Conservation (phyloP, 2,797 vertebrate genomes). For the Microctenopoma stevenorrisi region DNA sequence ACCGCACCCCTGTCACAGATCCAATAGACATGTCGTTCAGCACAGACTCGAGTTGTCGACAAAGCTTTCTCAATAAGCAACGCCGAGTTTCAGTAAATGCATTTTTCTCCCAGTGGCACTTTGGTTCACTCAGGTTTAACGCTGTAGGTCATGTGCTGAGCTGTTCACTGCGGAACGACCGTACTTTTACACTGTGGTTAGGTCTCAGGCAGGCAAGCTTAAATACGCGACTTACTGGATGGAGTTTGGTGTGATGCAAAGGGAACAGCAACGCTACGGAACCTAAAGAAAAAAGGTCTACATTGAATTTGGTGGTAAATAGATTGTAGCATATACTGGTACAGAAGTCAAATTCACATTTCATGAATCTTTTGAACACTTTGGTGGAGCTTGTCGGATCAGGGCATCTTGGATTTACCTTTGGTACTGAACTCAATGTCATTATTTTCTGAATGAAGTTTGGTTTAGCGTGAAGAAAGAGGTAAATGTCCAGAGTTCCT, state of each 20-base stretch:
- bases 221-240: neutral
- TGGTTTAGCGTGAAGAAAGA: no score
- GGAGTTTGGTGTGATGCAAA: neutral
- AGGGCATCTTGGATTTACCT: neutral
- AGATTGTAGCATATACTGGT: no score
- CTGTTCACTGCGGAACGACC: no score
- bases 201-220: neutral
- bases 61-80: no score
- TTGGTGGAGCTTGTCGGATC: neutral
- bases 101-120: neutral
- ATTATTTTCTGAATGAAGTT: neutral
- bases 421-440: rapidly evolving
- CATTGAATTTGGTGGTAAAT: no score
- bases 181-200: no score
- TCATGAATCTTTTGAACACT: neutral
- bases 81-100: no score
- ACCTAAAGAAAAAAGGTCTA: neutral
- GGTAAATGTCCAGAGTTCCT: no score
- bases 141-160: no score
- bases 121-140: no score
- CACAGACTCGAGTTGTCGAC: neutral
- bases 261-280: neutral
- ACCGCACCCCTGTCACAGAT: neutral
- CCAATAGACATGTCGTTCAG: neutral
- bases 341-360: no score